Evolutionary conservation across 2,888 invertebrate genomes (phyloP).

Genomic region (Uropetala carovei): DNA sequence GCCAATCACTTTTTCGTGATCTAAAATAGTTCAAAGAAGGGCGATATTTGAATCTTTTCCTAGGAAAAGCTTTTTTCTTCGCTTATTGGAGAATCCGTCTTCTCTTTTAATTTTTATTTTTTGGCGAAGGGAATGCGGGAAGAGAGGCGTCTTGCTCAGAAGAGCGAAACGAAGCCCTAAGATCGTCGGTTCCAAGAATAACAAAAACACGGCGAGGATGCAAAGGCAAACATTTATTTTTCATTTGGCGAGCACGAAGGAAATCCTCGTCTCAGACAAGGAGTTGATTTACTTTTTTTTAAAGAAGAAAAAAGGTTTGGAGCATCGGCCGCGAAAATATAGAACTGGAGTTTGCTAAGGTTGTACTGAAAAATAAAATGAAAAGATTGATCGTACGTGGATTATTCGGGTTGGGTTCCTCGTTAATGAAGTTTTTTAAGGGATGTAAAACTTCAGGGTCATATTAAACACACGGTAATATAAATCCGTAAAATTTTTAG

Average conservation of each 20-base stretch:
- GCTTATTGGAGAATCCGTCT: background rate
- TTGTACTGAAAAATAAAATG: background rate
- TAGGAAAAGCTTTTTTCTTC: background rate
- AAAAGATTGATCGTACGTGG: background rate
- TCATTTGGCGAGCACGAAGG: constrained; percentile 32
- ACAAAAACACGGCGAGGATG: background rate
- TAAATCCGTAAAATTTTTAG: background rate
- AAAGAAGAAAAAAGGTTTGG: background rate
- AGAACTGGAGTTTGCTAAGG: background rate
- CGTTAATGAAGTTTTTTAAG: background rate
- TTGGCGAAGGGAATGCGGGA: background rate
- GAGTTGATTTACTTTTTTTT: background rate
- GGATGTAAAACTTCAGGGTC: background rate
- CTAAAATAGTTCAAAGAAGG: too few relatives aligned
- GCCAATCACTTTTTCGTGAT: too few relatives aligned
- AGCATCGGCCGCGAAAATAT: background rate
- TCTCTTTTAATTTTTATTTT: background rate
- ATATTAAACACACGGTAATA: background rate
- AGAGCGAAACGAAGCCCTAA: background rate
- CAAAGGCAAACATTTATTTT: constrained; percentile 31
- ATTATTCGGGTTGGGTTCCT: background rate
- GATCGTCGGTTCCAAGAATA: background rate
- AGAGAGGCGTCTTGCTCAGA: background rate
- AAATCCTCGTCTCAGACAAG: constrained; percentile 3
- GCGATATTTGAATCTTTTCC: too few relatives aligned